These are phyloP conservation scores for Arenaria interpres DNA, from an alignment of 2,113 vertebrate species.

Conservation along the genomic window DNA sequence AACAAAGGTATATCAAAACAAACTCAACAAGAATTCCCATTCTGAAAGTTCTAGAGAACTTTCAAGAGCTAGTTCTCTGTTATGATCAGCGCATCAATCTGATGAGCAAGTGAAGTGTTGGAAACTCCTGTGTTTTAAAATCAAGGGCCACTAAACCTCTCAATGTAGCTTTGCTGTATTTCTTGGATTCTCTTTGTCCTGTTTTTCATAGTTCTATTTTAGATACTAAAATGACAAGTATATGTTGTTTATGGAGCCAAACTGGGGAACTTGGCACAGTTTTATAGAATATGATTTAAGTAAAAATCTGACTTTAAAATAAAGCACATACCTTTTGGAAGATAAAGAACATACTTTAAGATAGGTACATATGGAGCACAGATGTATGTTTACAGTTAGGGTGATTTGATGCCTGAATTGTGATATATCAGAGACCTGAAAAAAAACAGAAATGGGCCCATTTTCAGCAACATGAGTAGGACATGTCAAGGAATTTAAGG, in stretches of 20 bases:
- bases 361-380: neutral
- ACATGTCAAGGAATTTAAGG: neutral
- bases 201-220: neutral
- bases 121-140: neutral
- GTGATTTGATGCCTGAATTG: neutral
- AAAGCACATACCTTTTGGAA: neutral
- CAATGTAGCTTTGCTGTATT: neutral
- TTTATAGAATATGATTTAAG: neutral
- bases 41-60: neutral
- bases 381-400: neutral
- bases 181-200: neutral
- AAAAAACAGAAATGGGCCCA: neutral
- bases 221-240: neutral
- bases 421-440: neutral
- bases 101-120: neutral
- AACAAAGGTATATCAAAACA: neutral
- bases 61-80: neutral
- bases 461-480: neutral
- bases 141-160: neutral
- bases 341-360: neutral
- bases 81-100: neutral
- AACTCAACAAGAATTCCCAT: neutral
- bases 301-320: neutral
- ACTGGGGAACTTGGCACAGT: neutral
- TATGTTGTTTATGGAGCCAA: neutral